A percentile compares a stretch with the other conserved stretches of the same genome.
Conservation (phyloP, 1,140 invertebrate species). For the Drosophila nasuta region DNA sequence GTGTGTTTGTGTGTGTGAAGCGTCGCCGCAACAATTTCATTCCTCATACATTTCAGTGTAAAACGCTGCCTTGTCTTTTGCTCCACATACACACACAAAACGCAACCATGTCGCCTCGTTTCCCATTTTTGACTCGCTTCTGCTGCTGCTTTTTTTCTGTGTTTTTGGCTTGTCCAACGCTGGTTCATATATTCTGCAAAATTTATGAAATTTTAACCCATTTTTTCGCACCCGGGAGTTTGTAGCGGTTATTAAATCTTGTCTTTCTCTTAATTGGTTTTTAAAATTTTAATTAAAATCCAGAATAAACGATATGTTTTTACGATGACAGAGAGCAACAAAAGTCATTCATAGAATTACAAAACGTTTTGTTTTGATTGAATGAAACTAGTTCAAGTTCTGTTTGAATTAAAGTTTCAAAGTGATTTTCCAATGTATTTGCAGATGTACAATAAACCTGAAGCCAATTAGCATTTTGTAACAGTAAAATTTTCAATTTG, state of each 20-base stretch:
- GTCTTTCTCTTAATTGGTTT: conserved; percentile 71
- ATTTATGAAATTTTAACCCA: conserved; percentile 78
- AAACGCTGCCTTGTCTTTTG: conserved; percentile 42
- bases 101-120: conserved; percentile 22
- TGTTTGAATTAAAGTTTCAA: not conserved
- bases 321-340: not conserved
- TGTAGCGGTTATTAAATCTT: conserved; percentile 70
- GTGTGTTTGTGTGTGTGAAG: conserved; percentile 46
- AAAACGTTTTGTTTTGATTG: not conserved
- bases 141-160: conserved; percentile 20
- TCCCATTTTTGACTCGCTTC: conserved; percentile 36
- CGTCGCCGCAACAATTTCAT: conserved; percentile 75
- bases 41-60: conserved; percentile 65
- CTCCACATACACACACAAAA: conserved; percentile 42
- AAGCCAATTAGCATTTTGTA: not conserved
- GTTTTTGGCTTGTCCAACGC: conserved; percentile 39
- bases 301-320: conserved; percentile 64
- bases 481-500: not conserved
- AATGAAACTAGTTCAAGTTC: not conserved
- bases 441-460: not conserved
- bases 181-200: conserved; percentile 77
- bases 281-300: conserved; percentile 77
- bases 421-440: not conserved
- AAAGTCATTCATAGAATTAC: conserved; percentile 8
- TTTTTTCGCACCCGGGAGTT: conserved; percentile 47